These are phyloP conservation scores for Rhadinocentrus ornatus DNA, from an alignment of 2,797 vertebrate species.

Conservation along the genomic window DNA sequence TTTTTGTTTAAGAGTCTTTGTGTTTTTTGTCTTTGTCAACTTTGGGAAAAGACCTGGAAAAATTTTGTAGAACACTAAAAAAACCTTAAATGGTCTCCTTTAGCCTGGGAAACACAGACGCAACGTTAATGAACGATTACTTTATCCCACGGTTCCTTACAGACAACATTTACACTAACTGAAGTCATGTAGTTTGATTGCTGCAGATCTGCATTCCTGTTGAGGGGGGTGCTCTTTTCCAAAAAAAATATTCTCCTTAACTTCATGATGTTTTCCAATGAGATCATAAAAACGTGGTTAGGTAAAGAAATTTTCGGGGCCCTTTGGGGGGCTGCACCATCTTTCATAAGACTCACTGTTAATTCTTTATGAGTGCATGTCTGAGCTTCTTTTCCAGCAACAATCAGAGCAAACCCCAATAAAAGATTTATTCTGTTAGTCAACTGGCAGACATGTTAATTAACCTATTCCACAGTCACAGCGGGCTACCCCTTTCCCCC, in stretches of 20 bases:
- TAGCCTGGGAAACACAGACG: not conserved
- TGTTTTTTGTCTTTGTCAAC: not conserved
- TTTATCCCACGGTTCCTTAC: not conserved
- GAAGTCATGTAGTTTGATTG: not conserved
- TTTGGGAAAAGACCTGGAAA: not conserved
- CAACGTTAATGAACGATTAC: not conserved
- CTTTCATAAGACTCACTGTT: not conserved
- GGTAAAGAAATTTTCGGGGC: not conserved
- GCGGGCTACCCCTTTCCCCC: not conserved
- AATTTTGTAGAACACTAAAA: too few relatives aligned
- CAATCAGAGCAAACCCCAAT: not conserved
- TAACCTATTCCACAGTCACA: slow-evolving; percentile 12
- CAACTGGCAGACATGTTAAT: not conserved
- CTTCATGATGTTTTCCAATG: not conserved
- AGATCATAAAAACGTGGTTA: not conserved
- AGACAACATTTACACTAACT: not conserved
- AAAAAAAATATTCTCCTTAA: not conserved
- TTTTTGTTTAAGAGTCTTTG: not conserved
- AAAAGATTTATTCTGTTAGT: slow-evolving; percentile 6
- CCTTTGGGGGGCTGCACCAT: not conserved
- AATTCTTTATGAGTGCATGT: not conserved
- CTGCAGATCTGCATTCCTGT: not conserved
- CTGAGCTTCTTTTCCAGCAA: not conserved
- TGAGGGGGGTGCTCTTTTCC: not conserved
- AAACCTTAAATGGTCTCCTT: not conserved